Evolutionary conservation across 2,888 invertebrate species (phyloP).

Genomic region (Pilophorus perplexus): DNA sequence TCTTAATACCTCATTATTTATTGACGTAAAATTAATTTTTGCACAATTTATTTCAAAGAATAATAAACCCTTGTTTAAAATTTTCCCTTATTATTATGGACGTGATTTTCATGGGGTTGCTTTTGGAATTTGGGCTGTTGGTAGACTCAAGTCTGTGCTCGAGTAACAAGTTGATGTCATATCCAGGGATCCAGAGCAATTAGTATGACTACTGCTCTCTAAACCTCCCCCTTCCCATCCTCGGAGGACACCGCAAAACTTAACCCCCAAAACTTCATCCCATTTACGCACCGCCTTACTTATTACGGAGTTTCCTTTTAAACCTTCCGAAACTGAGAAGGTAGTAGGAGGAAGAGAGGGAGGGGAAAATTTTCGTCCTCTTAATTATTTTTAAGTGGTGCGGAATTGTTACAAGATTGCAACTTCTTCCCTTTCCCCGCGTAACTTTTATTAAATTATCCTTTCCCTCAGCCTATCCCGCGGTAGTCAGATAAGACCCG

Average conservation of each 20-base stretch:
- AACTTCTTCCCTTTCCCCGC: constrained; percentile 31
- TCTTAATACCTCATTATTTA: too few relatives aligned
- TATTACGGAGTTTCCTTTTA: not conserved
- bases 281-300: not conserved
- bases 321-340: not conserved
- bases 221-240: not conserved
- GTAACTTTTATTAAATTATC: constrained; percentile 46
- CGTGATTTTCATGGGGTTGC: too few relatives aligned
- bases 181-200: constrained; percentile 39
- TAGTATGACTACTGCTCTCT: constrained; percentile 27
- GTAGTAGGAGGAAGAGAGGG: not conserved
- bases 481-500: constrained; percentile 12
- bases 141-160: too few relatives aligned
- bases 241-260: not conserved
- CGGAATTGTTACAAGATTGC: constrained; percentile 46
- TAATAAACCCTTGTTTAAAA: too few relatives aligned
- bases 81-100: too few relatives aligned
- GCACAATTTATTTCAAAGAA: too few relatives aligned
- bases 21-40: too few relatives aligned
- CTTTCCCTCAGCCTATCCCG: not conserved
- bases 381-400: constrained; percentile 47
- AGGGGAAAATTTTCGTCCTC: constrained; percentile 11
- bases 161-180: constrained; percentile 44
- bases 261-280: not conserved
- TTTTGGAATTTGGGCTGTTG: too few relatives aligned